Evolutionary conservation across 2,113 vertebrate species (phyloP).

Genomic region (Lutjanus erythropterus): DNA sequence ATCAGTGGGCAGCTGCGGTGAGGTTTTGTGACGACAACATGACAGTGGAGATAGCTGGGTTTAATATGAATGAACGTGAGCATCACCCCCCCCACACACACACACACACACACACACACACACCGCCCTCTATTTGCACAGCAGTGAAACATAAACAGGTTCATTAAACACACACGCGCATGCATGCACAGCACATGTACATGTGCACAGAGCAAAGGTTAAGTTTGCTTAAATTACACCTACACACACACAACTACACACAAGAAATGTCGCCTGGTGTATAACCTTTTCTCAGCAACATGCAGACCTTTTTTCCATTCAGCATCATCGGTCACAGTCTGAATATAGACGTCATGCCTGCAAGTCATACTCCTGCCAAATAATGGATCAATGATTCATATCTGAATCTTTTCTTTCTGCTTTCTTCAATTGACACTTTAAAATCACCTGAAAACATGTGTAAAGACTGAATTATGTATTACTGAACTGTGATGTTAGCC

Average conservation of each 20-base stretch:
- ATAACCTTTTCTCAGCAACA: slow-evolving; percentile 57
- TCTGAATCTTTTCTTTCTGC: background rate
- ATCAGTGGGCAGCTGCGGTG: background rate
- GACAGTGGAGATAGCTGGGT: slow-evolving; percentile 14
- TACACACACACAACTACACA: background rate
- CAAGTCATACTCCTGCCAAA: slow-evolving; percentile 27
- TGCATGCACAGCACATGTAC: too few relatives aligned
- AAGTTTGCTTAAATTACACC: slow-evolving; percentile 31
- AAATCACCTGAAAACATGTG: background rate
- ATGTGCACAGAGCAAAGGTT: slow-evolving; percentile 43
- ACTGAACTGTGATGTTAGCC: too few relatives aligned
- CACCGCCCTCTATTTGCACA: background rate
- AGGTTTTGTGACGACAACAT: slow-evolving; percentile 17
- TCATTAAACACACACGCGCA: slow-evolving; percentile 10
- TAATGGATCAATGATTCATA: slow-evolving; percentile 37
- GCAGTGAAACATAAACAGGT: slow-evolving; percentile 22
- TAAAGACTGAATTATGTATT: too few relatives aligned
- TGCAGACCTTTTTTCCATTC: slow-evolving; percentile 49
- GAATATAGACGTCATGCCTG: slow-evolving; percentile 16
- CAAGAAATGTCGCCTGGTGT: slow-evolving; percentile 37
- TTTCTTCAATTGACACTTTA: background rate
- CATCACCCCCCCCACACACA: background rate
- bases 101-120: too few relatives aligned
- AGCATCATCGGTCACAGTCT: slow-evolving; percentile 41
- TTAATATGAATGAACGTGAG: slow-evolving; percentile 10